Evolutionary conservation across 2,888 invertebrate species (phyloP), one percentile per base, ranked within the genome.

Genomic region (Philonicus albiceps): DNA sequence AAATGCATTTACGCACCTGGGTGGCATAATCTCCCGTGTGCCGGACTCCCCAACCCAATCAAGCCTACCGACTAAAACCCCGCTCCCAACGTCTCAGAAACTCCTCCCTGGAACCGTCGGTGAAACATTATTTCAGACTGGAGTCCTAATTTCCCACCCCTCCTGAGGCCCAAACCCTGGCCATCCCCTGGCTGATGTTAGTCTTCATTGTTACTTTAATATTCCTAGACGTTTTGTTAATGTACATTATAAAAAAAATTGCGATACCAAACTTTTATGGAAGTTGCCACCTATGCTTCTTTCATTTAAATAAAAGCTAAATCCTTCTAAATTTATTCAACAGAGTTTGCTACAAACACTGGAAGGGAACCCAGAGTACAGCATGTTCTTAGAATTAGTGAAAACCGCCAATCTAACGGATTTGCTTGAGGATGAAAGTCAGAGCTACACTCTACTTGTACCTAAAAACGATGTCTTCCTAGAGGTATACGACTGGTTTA

Each of bases 391-490:
- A 74, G 90, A 91, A 55, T 88, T 92, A 16, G 90, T 92, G 0
- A 90, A 90, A 86, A 88, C 89, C 85, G 91, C 92, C 11, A 92
- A 92, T 88, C 88, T 92, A 30, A 92, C 92, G 6, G 88, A 89
- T 31, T 87, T 92, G 27, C 88, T 92, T n/a, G 87, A 90, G 22
- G 90, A 92, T 81, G 88, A 90, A 1, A 89, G 90, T 2, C 90
- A 90, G 8, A 90, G 91, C 86, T 91, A 90, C 43, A 92, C 92
- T 0, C 81, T 92, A 3, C 89, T 92, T 72, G 91, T 92, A 84
- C 92, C 92, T 83, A 92, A 91, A 86, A 91, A 92, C 87, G 92
- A 92, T 87, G 91, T 92, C 2, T 92, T 92, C 86, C 89, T 89
- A 4, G 92, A 92, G 88, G 90, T 92, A 4, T 90, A 90, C 7